These are phyloP conservation scores for Physocephala rufipes DNA, from an alignment of 2,888 invertebrate genomes.

Conservation along the genomic window DNA sequence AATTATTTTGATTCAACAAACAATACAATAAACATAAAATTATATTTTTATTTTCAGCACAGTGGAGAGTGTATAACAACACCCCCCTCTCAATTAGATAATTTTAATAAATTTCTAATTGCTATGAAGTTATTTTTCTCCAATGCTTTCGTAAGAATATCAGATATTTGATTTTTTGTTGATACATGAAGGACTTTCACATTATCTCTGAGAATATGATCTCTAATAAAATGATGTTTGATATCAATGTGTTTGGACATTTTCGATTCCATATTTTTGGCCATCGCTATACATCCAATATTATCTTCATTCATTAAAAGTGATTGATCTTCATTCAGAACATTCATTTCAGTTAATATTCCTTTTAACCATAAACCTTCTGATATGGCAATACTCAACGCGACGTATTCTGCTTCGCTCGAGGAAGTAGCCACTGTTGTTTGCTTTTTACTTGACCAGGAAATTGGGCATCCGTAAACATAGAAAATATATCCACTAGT, in stretches of 20 bases:
- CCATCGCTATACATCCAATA: neutral
- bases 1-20: too few species aligned
- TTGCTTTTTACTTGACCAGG: slow-evolving; percentile 39
- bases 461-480: slow-evolving; percentile 34
- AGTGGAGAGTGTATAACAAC: too few species aligned
- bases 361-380: slow-evolving; percentile 27
- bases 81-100: too few species aligned
- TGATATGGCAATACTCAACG: slow-evolving; percentile 23
- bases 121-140: too few species aligned
- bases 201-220: neutral
- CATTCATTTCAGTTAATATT: slow-evolving; percentile 10
- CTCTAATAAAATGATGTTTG: slow-evolving; percentile 6
- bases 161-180: neutral
- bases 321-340: slow-evolving; percentile 6
- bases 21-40: too few species aligned
- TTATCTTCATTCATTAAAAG: neutral
- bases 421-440: slow-evolving; percentile 36
- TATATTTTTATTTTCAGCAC: too few species aligned
- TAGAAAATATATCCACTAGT: slow-evolving; percentile 37
- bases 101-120: too few species aligned
- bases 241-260: slow-evolving; percentile 4
- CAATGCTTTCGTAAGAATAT: too few species aligned
- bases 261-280: slow-evolving; percentile 12
- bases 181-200: neutral
- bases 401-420: slow-evolving; percentile 40